Evolutionary conservation across 2,888 invertebrate genomes (phyloP), one percentile per base, ranked within the genome.

Genomic region (Frankliniella fusca): DNA sequence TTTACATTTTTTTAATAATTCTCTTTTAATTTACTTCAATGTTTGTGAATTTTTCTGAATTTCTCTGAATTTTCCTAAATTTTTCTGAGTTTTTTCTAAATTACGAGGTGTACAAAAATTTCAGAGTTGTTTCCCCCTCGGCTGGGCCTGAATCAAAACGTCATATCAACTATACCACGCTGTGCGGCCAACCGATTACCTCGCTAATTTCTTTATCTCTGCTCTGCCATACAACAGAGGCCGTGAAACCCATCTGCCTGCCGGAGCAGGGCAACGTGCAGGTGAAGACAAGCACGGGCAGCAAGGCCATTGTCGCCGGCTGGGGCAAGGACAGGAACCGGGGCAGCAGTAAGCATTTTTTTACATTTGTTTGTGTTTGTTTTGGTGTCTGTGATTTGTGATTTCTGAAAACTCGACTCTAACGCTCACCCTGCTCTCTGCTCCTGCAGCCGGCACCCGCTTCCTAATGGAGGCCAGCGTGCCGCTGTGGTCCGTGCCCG

Each of bases 171-270:
- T 38, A 54, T 54, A 11, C 10, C 54, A 2, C 54, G 15, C 54
- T 54, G 3, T 12, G 54, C 54, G 54, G 15, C 15, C 54, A 15
- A 15, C 15, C 15, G 54, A 20, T 15, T 5, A 20, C 18, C 12
- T 54, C 7, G 54, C 18, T 54, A 15, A 18, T 54, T 54, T 12
- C 20, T 54, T 54, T 54, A 1, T 15, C 5, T 54, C 15, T 15
- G 9, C 70, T 27, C 70, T 76, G 27, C 70, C n/a, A n/a, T 38
- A 38, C 70, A 9, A 76, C 70, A 76, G 70, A 27, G 12, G 82
- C 83, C 20, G 83, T 84, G 3, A 81, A 65, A 20, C 84, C 84
- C 15, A 83, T 84, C 28, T 84, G 84, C 61, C 80, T 84, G 48
- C 84, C 84, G 12, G 82, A 80, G 8, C 23, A 9, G 50, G 49